Conservation (phyloP, 2,797 vertebrate genomes). For the Spea hammondii region DNA sequence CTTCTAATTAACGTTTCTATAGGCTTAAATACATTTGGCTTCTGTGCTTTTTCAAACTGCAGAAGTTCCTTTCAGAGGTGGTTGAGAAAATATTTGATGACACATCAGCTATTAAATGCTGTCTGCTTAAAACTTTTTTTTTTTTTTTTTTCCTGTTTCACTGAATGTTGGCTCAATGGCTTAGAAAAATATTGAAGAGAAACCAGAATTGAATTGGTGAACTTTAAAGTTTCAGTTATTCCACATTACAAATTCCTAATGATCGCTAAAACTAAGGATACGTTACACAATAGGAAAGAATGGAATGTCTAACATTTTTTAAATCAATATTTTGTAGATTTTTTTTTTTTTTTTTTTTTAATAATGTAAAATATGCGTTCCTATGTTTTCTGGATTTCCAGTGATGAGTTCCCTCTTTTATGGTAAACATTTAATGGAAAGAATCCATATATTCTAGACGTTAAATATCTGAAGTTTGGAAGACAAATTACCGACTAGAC, state of each 20-base stretch:
- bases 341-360: conserved; percentile 20
- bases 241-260: conserved; percentile 48
- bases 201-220: conserved; percentile 42
- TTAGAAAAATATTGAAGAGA: conserved; percentile 48
- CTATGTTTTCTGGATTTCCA: conserved; percentile 18
- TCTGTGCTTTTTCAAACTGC: conserved; percentile 15
- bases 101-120: conserved; percentile 53
- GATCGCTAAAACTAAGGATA: conserved; percentile 24
- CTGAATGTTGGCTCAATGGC: conserved; percentile 38
- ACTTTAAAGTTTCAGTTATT: conserved; percentile 37
- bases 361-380: conserved; percentile 14
- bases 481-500: conserved; percentile 40
- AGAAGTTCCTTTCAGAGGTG: conserved; percentile 51
- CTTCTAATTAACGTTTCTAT: no score
- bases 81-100: conserved; percentile 53
- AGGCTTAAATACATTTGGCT: neutral
- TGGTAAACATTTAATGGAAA: conserved; percentile 37
- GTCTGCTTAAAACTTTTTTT: conserved; percentile 31
- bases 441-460: conserved; percentile 34
- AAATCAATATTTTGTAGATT: conserved; percentile 39
- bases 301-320: conserved; percentile 42
- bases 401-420: conserved; percentile 19
- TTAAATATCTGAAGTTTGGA: conserved; percentile 3
- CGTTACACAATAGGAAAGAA: conserved; percentile 44
- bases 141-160: conserved; percentile 14